Evolutionary conservation across 2,888 invertebrate species (phyloP).

Genomic region (Monopis laevigella): DNA sequence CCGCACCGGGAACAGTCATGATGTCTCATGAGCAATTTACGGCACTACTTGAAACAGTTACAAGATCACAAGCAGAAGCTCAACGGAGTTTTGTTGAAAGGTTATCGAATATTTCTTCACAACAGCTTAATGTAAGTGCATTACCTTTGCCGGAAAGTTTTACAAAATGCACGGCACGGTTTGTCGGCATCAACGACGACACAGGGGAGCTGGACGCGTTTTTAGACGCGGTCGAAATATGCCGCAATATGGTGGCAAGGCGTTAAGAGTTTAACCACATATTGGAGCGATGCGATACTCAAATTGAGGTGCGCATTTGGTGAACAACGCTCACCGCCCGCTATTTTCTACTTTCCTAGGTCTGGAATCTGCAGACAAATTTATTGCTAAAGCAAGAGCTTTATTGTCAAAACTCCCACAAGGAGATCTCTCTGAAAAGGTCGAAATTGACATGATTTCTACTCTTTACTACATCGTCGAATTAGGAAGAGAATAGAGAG

Average conservation of each 20-base stretch:
- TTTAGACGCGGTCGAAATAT: neutral
- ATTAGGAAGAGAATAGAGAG: neutral
- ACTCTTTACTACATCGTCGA: neutral
- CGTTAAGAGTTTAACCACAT: neutral
- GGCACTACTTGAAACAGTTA: too few species aligned
- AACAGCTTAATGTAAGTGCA: too few species aligned
- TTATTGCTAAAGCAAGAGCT: neutral
- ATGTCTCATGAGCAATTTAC: too few species aligned
- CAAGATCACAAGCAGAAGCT: too few species aligned
- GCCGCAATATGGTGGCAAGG: conserved; percentile 1
- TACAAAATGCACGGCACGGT: neutral
- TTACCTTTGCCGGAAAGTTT: neutral
- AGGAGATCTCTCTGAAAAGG: too few species aligned
- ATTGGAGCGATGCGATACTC: neutral
- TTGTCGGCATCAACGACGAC: neutral
- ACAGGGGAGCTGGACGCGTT: neutral
- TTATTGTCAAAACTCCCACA: too few species aligned
- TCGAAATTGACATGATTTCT: too few species aligned
- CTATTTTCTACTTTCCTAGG: neutral
- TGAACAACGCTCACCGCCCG: neutral
- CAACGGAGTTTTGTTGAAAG: too few species aligned
- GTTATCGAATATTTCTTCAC: too few species aligned
- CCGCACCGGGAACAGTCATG: too few species aligned
- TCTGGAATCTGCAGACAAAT: neutral
- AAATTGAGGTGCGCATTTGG: neutral